Conservation (phyloP, 1,140 invertebrate genomes). For the Pemphigus obesinymphae region DNA sequence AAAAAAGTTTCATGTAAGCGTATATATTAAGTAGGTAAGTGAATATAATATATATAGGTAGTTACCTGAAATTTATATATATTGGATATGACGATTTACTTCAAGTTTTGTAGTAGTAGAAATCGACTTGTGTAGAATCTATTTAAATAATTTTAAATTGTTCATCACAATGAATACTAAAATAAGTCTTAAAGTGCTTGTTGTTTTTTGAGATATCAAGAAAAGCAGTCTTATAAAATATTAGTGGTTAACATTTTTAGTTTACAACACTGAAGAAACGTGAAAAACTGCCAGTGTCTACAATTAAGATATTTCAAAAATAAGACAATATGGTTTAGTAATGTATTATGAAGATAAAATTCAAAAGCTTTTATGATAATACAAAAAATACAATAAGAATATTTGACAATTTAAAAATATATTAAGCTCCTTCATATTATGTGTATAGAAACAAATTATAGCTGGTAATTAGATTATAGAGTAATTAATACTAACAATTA, state of each 20-base stretch:
- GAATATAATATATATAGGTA: not conserved
- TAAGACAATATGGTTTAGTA: not conserved
- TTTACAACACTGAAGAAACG: not conserved
- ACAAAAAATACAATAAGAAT: not conserved
- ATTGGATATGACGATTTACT: not conserved
- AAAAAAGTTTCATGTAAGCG: not conserved
- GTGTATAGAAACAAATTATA: no score
- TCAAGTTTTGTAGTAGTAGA: not conserved
- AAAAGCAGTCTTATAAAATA: not conserved
- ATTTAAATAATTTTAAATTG: constrained; percentile 7
- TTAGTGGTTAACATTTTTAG: not conserved
- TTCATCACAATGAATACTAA: not conserved
- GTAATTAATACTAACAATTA: no score
- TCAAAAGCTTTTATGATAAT: not conserved
- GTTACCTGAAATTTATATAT: no score
- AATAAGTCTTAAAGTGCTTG: not conserved
- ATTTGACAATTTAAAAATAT: no score
- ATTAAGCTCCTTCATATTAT: no score
- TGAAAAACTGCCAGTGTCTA: not conserved
- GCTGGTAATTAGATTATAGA: no score
- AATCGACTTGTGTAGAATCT: not conserved
- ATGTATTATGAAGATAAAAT: not conserved
- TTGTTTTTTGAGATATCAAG: not conserved
- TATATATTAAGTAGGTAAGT: not conserved
- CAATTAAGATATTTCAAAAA: not conserved